Percentiles rank a stretch among this genome's conserved stretches.
phyloP scores from a whole-genome alignment of 2,888 invertebrate species.

The Punctoribates punctum region DNA sequence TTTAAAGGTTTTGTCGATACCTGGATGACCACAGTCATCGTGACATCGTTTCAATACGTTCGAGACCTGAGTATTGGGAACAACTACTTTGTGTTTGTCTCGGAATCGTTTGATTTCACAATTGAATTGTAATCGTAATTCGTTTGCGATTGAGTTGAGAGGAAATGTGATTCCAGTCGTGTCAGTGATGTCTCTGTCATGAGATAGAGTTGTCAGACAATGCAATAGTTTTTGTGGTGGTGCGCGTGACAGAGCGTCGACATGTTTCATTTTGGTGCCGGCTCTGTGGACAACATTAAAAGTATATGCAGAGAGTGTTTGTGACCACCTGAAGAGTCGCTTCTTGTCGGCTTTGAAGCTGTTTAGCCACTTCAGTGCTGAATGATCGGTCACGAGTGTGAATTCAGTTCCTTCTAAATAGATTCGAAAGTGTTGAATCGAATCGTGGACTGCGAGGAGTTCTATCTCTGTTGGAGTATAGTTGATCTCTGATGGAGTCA shows the following conservation, averaged over 20 bases:
- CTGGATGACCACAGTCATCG: conserved; percentile 9
- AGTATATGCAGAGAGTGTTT: neutral
- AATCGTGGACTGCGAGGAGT: neutral
- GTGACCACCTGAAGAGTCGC: neutral
- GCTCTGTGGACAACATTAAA: neutral
- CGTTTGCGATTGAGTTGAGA: no score
- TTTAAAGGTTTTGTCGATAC: neutral
- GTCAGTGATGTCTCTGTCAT: no score
- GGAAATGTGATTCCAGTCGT: no score
- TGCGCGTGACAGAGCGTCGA: neutral
- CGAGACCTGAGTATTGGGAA: neutral
- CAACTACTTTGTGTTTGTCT: no score
- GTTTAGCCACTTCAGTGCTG: neutral
- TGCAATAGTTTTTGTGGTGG: no score
- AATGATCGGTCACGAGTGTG: conserved; percentile 28
- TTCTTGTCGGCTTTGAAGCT: neutral
- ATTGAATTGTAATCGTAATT: no score
- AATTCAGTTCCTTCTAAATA: conserved; percentile 34
- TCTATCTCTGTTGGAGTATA: conserved; percentile 34
- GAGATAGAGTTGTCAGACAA: no score
- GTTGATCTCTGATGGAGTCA: neutral
- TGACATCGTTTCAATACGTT: neutral
- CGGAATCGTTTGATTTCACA: no score
- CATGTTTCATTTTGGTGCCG: neutral
- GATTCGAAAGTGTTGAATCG: conserved; percentile 22